Base-by-base conservation (phyloP, 2,888 invertebrate species). In the Drosophila picticornis region DNA sequence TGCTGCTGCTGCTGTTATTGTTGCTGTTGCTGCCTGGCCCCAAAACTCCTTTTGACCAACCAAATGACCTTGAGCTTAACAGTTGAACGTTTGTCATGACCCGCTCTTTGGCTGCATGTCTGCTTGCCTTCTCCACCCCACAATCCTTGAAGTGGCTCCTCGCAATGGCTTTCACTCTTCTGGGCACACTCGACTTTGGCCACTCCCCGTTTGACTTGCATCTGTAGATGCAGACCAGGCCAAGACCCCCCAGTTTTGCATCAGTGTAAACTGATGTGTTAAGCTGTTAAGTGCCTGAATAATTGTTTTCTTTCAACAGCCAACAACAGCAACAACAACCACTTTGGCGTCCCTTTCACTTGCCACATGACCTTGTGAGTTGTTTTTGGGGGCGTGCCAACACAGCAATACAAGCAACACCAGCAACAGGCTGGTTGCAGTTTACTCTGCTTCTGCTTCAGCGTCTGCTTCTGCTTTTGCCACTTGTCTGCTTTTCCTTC, bases 241-340 rank as follows among this genome's bases (percentile, higher is more conserved):
- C 58, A 48, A 48, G 64, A 71, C 70, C 52, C 67, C 67, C 67
- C 74, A 69, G 80, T 82, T 88, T 77, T 88, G 83, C 85, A 88
- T 88, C 84, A 80, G 77, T 73, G 65, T 65, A 84, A 81, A 84
- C 75, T 89, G 89, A 90, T 89, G 87, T 88, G 91, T 89, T 91
- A 91, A 92, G 91, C 91, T 91, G 91, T 90, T 92, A 91, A 92
- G 91, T 92, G 91, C 80, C 86, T 80, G 84, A 91, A 90, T 91
- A 91, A 91, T 92, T 91, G 91, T 91, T 91, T 92, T 92, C 91
- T 90, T 91, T 91, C 88, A 86, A 43, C 57, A 57, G 40, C 81
- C 90, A 84, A 72, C 79, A 82, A 78, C 81, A 84, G 73, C 82
- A 70, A 40, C 75, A 75, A 53, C 53, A 65, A 46, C 65, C 62